Evolutionary conservation across 2,797 vertebrate species (phyloP).

Genomic region (Threskiornis aethiopicus): DNA sequence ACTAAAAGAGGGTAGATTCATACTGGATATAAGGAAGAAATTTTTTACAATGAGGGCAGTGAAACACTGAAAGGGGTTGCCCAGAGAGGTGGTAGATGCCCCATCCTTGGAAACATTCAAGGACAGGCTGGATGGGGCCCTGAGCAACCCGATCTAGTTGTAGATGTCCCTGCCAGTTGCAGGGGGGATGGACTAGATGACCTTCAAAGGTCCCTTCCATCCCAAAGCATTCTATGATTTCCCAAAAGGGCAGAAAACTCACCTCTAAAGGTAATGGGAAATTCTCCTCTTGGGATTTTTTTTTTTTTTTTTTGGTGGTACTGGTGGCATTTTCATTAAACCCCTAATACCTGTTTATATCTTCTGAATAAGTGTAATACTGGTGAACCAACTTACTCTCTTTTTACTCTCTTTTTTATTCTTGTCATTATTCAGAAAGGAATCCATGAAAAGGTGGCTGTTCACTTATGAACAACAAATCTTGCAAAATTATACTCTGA

Average conservation of each 20-base stretch:
- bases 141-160: too few species aligned
- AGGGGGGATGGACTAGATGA: too few species aligned
- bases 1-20: too few species aligned
- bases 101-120: too few species aligned
- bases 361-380: not conserved
- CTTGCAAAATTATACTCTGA: not conserved
- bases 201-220: too few species aligned
- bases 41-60: too few species aligned
- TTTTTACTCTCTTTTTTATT: not conserved
- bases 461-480: not conserved
- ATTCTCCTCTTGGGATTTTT: not conserved
- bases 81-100: too few species aligned
- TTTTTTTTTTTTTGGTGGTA: rapidly evolving
- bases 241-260: not conserved
- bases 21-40: too few species aligned
- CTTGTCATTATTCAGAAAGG: not conserved
- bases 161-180: too few species aligned
- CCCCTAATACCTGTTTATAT: not conserved
- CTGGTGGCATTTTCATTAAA: not conserved
- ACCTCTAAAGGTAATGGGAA: not conserved
- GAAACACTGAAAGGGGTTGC: too few species aligned
- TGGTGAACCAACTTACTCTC: not conserved
- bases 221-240: not conserved
- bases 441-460: not conserved
- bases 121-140: too few species aligned